These are phyloP conservation scores for Heliconius ismenius DNA, from an alignment of 2,888 invertebrate species.

Conservation along the genomic window DNA sequence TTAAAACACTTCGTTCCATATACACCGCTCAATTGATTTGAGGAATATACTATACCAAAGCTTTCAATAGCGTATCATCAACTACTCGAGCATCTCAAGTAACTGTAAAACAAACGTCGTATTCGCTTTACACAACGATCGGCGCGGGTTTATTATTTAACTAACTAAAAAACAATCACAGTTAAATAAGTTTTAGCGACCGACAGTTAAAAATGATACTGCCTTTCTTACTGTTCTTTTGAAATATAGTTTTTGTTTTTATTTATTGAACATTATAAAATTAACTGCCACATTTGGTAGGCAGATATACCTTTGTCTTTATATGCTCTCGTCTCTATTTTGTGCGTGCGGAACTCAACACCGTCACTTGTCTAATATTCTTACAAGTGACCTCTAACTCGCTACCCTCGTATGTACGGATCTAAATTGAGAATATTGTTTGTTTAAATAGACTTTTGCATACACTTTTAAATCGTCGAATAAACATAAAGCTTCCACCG, in stretches of 20 bases:
- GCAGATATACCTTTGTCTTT: not conserved
- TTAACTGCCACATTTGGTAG: not conserved
- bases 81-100: not conserved
- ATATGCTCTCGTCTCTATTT: not conserved
- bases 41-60: too few relatives aligned
- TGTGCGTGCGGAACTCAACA: not conserved
- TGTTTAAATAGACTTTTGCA: not conserved
- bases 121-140: conserved; percentile 23
- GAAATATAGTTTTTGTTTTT: not conserved
- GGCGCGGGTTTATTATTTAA: conserved; percentile 22
- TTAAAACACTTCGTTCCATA: too few relatives aligned
- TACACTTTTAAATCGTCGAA: not conserved
- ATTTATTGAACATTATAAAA: not conserved
- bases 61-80: conserved; percentile 10
- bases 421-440: not conserved
- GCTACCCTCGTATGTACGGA: not conserved
- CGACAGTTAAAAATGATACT: conserved; percentile 16
- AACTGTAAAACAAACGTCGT: conserved; percentile 24
- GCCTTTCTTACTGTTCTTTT: conserved; percentile 11
- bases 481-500: not conserved
- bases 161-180: conserved; percentile 22
- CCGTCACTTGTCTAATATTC: not conserved
- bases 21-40: too few relatives aligned
- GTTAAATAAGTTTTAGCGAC: conserved; percentile 10
- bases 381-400: not conserved